phyloP scores from a whole-genome alignment of 1,140 invertebrate genomes.

The Sycophaga agraensis region DNA sequence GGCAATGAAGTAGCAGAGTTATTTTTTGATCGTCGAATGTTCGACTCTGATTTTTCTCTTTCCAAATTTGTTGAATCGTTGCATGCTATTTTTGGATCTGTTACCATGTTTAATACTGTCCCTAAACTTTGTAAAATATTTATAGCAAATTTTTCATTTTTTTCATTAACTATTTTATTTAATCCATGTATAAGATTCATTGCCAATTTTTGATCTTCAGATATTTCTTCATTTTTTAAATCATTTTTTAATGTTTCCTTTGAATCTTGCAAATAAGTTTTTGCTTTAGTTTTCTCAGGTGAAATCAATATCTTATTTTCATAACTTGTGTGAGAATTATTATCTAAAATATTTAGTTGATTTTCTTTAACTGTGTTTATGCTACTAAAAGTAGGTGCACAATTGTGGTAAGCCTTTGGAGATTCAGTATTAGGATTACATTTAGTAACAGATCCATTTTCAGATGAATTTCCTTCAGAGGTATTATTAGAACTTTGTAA shows the following conservation, averaged over 20 bases:
- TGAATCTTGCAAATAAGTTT: not conserved
- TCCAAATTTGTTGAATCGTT: no score
- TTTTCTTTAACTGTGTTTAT: no score
- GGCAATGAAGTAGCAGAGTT: not conserved
- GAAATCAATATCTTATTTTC: slow-evolving; percentile 2
- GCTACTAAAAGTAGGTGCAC: no score
- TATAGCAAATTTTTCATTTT: slow-evolving; percentile 31
- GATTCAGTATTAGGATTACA: no score
- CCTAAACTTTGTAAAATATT: slow-evolving; percentile 39
- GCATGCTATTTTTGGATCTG: no score
- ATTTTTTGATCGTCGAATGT: not conserved
- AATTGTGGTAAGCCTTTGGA: no score
- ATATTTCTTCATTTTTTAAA: slow-evolving; percentile 2
- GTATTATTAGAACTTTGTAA: slow-evolving; percentile 33
- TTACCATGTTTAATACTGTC: slow-evolving; percentile 36
- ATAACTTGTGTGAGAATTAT: not conserved
- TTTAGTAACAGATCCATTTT: no score
- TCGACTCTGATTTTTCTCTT: slow-evolving; percentile 7
- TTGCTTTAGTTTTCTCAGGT: not conserved
- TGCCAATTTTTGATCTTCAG: slow-evolving; percentile 34
- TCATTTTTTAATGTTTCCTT: slow-evolving; percentile 10
- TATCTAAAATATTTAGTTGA: no score
- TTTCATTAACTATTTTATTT: slow-evolving; percentile 38
- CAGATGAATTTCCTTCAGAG: slow-evolving; percentile 22
- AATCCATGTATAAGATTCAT: slow-evolving; percentile 37